These are phyloP conservation scores for Triops longicaudatus DNA, from an alignment of 1,140 invertebrate species.

Conservation along the genomic window DNA sequence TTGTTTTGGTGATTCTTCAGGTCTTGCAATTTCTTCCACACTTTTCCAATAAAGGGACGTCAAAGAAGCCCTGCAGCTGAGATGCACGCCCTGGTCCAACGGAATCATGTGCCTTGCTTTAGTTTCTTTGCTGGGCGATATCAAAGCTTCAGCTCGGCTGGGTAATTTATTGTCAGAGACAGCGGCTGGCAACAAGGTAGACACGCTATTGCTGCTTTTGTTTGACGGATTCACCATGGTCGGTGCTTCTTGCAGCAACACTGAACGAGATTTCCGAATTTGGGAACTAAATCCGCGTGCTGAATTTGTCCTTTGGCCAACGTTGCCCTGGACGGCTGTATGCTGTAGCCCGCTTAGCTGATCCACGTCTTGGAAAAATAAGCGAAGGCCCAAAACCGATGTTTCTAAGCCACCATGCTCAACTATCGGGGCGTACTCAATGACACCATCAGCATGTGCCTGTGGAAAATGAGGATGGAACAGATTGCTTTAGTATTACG, in stretches of 20 bases:
- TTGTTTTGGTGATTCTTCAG: constrained; percentile 1
- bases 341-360: background rate
- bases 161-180: background rate
- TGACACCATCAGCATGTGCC: constrained; percentile 5
- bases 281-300: background rate
- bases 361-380: constrained; percentile 17
- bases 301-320: background rate
- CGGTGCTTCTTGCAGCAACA: background rate
- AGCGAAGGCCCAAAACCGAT: constrained; percentile 19
- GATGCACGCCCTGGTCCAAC: background rate
- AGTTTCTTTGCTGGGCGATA: constrained; percentile 12
- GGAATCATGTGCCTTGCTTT: constrained; percentile 1
- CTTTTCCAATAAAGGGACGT: constrained; percentile 15
- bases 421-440: constrained; percentile 19
- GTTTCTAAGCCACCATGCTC: constrained; percentile 18
- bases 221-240: background rate
- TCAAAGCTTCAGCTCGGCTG: background rate
- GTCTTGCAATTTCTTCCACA: background rate
- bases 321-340: background rate
- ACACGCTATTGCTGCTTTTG: constrained; percentile 1
- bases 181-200: background rate
- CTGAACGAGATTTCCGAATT: constrained; percentile 8
- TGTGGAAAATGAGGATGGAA: background rate
- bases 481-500: too few relatives aligned
- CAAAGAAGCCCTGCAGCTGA: background rate